Base-by-base conservation (phyloP, 2,797 vertebrate species). In the Anableps anableps region DNA sequence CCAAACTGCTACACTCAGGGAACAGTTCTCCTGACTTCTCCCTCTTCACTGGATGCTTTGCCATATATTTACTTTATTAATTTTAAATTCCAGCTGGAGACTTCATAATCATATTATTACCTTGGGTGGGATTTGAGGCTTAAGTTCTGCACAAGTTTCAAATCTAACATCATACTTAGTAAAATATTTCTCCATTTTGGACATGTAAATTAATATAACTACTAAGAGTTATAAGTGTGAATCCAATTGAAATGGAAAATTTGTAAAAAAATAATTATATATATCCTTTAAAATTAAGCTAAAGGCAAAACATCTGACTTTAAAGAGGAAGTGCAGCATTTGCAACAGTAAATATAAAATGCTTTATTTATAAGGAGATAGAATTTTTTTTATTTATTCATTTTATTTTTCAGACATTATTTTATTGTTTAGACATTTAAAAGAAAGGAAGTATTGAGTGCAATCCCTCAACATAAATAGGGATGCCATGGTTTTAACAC, bases 381-480 rank as follows among this genome's bases (percentile, higher is more conserved):
- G n/a, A n/a, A 43, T n/a, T n/a, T n/a, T n/a, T n/a, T n/a, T n/a
- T 43, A 43, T 4, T 43, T 4, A 43, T 43, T 43, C 41, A 43
- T n/a, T 58, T 5, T 5, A 14, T n/a, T 58, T 58, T 58, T 14
- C 1, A 58, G 23, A 58, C 14, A 14, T n/a, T n/a, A n/a, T n/a
- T n/a, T n/a, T n/a, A n/a, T n/a, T 70, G 14, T 41, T 55, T 26
- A 77, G 17, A 43, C 26, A 36, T 31, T 36, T 38, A 47, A 36
- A 34, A 34, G 4, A 19, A 68, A 50, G 1, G 38, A 23, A 45
- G 3, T 10, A 19, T 70, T 70, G 70, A 80, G 60, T 74, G 62
- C 71, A 83, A 80, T 80, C 51, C 29, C 48, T 34, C 21, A 48
- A 77, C 48, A 21, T 82, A 86, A n/a, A 74, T 34, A 51, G 21